Evolutionary conservation across 2,888 invertebrate species (phyloP).

Genomic region (Brenthis daphne): DNA sequence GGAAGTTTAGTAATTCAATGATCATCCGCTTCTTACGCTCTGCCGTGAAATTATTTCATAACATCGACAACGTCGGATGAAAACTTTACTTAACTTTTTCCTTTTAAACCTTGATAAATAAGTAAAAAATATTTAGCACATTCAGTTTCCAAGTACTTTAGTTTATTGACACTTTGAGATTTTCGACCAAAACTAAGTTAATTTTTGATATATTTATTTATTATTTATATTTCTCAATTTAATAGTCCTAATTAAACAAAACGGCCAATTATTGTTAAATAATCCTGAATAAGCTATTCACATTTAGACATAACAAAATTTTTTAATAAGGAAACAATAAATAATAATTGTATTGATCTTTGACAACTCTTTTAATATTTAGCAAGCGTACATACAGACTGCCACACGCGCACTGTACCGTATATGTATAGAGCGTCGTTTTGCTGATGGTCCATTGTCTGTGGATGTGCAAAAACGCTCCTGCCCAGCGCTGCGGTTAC

Average conservation of each 20-base stretch:
- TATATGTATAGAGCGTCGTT: background rate
- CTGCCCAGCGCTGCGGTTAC: constrained; percentile 2
- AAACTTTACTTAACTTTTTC: too few relatives aligned
- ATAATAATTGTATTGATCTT: background rate
- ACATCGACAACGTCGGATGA: background rate
- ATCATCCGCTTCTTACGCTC: background rate
- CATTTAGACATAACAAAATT: too few relatives aligned
- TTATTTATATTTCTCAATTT: too few relatives aligned
- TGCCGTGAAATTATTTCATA: background rate
- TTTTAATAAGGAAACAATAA: background rate
- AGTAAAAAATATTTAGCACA: too few relatives aligned
- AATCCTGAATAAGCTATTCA: too few relatives aligned
- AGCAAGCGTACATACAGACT: constrained; percentile 2
- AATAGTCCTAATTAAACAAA: too few relatives aligned
- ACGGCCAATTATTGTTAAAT: too few relatives aligned
- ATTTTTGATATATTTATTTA: too few relatives aligned
- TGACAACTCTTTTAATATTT: constrained; percentile 3
- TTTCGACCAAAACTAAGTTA: too few relatives aligned
- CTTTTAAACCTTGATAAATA: too few relatives aligned
- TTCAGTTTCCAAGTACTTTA: too few relatives aligned
- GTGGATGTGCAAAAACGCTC: constrained; percentile 22
- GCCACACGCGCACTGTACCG: background rate
- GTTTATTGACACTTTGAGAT: too few relatives aligned
- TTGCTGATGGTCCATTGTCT: constrained; percentile 24
- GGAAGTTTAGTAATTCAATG: background rate